phyloP scores from a whole-genome alignment of 2,888 invertebrate species.

The Teleiodes luculella region DNA sequence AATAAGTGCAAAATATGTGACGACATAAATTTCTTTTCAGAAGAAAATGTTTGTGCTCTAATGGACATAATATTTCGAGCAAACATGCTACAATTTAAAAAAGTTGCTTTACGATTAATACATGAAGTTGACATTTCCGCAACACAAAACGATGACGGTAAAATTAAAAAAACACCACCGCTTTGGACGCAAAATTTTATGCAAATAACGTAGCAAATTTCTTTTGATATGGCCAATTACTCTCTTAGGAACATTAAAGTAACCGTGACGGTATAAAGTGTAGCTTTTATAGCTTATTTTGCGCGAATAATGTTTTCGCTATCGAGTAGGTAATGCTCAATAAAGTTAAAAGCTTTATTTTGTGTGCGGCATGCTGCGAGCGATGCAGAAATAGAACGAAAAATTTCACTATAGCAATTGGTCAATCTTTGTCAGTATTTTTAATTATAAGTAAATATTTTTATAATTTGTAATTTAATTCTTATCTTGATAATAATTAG shows the following conservation, averaged over 20 bases:
- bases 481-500: too few relatives aligned
- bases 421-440: not conserved
- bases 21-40: too few relatives aligned
- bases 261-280: slow-evolving; percentile 33
- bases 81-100: too few relatives aligned
- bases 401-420: not conserved
- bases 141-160: slow-evolving; percentile 9
- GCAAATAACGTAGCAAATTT: slow-evolving; percentile 44
- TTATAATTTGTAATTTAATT: too few relatives aligned
- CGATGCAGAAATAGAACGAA: too few relatives aligned
- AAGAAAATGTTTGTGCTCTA: too few relatives aligned
- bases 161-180: slow-evolving; percentile 31
- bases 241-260: slow-evolving; percentile 42
- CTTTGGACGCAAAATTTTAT: slow-evolving; percentile 48
- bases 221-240: slow-evolving; percentile 51
- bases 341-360: slow-evolving; percentile 1
- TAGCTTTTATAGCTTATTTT: slow-evolving; percentile 33
- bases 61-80: too few relatives aligned
- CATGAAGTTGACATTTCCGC: not conserved
- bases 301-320: not conserved
- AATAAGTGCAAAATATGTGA: too few relatives aligned
- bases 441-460: too few relatives aligned
- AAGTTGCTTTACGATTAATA: not conserved
- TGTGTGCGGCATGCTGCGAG: not conserved
- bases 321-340: not conserved